Percentiles rank a stretch among this genome's conserved stretches.
Conservation (phyloP, 2,888 invertebrate species). For the Rapana venosa region DNA sequence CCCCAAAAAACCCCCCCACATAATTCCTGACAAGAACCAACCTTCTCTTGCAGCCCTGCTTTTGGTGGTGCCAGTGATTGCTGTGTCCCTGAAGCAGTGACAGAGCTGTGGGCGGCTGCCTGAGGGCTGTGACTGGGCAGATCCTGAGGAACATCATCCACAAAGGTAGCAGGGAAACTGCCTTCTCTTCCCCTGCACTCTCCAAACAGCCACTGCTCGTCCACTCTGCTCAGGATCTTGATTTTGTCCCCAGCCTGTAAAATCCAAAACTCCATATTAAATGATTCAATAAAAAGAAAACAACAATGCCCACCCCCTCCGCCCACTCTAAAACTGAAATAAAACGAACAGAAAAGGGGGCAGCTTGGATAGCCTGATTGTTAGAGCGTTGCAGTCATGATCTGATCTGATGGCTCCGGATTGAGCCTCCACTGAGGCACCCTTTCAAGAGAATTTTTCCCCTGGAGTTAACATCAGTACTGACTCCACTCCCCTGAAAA, state of each 20-base stretch:
- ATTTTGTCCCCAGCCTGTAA: slow-evolving; percentile 67
- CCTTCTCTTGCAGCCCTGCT: background rate
- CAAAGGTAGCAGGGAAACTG: slow-evolving; percentile 72
- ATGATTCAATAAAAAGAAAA: background rate
- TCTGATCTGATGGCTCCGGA: too few relatives aligned
- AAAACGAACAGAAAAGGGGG: too few relatives aligned
- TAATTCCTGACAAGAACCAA: background rate
- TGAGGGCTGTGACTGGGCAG: slow-evolving; percentile 31
- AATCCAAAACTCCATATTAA: background rate
- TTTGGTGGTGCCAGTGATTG: background rate
- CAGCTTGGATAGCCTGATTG: too few relatives aligned
- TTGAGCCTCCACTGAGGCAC: too few relatives aligned
- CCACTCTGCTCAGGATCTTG: slow-evolving; percentile 59
- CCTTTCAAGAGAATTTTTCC: too few relatives aligned
- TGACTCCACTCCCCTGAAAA: too few relatives aligned
- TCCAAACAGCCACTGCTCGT: slow-evolving; percentile 72
- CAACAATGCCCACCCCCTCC: too few relatives aligned
- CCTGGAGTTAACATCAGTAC: too few relatives aligned
- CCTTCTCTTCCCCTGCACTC: slow-evolving; percentile 60
- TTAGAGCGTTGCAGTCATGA: too few relatives aligned
- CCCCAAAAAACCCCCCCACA: too few relatives aligned
- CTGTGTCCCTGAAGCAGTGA: background rate
- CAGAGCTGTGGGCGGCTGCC: background rate
- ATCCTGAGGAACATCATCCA: slow-evolving; percentile 53
- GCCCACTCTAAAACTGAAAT: too few relatives aligned